Base-by-base conservation (phyloP, 2,888 invertebrate genomes). In the Campoplex nolae region DNA sequence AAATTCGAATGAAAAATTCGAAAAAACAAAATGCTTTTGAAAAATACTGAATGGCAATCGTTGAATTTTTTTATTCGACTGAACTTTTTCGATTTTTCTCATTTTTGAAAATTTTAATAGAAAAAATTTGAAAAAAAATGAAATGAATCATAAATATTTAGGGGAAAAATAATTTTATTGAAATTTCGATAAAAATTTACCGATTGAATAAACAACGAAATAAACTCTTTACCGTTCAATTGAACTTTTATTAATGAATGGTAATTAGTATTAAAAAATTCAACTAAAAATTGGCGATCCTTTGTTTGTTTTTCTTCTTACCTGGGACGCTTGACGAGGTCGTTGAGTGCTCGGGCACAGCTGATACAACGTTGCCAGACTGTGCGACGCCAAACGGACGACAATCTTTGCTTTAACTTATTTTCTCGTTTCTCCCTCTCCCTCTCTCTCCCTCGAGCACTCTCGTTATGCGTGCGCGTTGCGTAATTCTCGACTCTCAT, bases 361-460 rank as follows among this genome's bases (percentile, higher is more conserved):
- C 77, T 84, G 74, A 71, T 58, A 51, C 62, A 82, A 42, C 74
- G 56, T 56, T 85, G 84, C 85, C 87, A 89, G 89, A 89, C 89
- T 88, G 88, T 89, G 73, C 83, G 89, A 87, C 89, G 89, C 89
- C 89, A 86, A 88, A 83, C 78, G 71, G 68, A 82, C 84, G 87
- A 86, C 88, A 85, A 89, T 89, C 77, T 83, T 81, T 73, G 38
- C 78, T 68, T 78, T 65, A 68, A 65, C 80, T 88, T 75, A 58
- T 71, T 88, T 88, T 84, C 81, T 78, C 85, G 86, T 83, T 71
- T 88, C 84, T 88, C 88, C 62, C 83, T 71, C 88, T 84, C 83
- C 54, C 70, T 74, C 67, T 56, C 54, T 56, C 76, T 38, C 56
- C 23, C 78, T 74, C 38, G n/a, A 45, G 16, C 77, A 51, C 75